phyloP scores from a whole-genome alignment of 2,797 vertebrate genomes.

The Chaenodraco wilsoni region DNA sequence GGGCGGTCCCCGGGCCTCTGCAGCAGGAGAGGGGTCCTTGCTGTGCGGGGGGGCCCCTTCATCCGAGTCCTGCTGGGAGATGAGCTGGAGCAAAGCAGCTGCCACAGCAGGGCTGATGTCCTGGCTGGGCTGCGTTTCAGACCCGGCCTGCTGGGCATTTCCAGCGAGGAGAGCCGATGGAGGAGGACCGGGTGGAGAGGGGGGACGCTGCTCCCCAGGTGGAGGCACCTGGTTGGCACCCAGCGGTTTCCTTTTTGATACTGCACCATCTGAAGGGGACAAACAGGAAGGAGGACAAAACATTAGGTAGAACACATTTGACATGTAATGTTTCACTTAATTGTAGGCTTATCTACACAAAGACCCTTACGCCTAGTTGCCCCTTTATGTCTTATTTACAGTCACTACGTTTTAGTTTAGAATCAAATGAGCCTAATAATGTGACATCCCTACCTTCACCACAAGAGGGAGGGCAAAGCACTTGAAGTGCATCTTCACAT shows the following conservation, averaged over 20 bases:
- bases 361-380: neutral
- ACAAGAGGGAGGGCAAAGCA: constrained; percentile 65
- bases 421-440: neutral
- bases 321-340: neutral
- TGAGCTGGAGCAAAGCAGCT: constrained; percentile 92
- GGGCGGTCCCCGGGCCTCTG: constrained; percentile 58
- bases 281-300: constrained; percentile 46
- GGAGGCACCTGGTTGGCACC: constrained; percentile 81
- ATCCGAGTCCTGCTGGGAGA: constrained; percentile 89
- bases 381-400: neutral
- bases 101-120: constrained; percentile 91
- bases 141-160: constrained; percentile 48
- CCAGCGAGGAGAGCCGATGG: constrained; percentile 76
- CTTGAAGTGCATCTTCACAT: neutral
- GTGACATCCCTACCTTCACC: constrained; percentile 61
- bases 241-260: constrained; percentile 85
- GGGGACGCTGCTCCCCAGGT: constrained; percentile 88
- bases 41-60: constrained; percentile 67
- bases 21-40: constrained; percentile 60
- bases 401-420: neutral
- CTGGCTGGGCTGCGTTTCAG: constrained; percentile 77
- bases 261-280: constrained; percentile 74
- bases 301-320: constrained; percentile 18
- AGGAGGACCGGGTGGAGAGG: constrained; percentile 88
- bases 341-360: rapidly evolving